A percentile compares a stretch with the other conserved stretches of the same genome.
phyloP scores from a whole-genome alignment of 2,888 invertebrate genomes.

The Meganola albula region DNA sequence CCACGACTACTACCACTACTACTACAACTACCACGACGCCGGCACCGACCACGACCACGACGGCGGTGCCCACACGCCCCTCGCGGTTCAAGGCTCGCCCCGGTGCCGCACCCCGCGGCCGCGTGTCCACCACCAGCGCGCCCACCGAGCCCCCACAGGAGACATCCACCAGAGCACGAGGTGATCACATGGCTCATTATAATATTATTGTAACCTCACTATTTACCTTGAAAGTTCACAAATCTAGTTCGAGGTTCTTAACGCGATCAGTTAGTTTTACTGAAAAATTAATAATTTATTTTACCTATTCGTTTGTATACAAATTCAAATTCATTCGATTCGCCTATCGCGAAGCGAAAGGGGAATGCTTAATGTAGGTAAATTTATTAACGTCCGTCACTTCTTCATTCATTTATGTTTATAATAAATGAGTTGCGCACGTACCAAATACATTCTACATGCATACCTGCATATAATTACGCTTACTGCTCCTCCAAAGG shows the following conservation, averaged over 20 bases:
- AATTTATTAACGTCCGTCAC: too few species aligned
- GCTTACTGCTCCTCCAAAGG: background rate
- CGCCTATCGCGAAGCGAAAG: too few species aligned
- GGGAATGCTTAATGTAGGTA: too few species aligned
- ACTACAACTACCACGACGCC: constrained; percentile 78
- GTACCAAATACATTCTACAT: constrained; percentile 3
- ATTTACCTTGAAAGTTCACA: constrained; percentile 25
- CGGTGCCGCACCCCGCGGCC: constrained; percentile 62
- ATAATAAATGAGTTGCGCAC: too few species aligned
- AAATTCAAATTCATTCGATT: too few species aligned
- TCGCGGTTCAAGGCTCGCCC: constrained; percentile 64
- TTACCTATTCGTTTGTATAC: constrained; percentile 7
- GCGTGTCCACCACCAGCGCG: constrained; percentile 60
- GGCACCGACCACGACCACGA: constrained; percentile 67
- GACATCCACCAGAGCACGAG: constrained; percentile 68
- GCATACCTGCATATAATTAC: constrained; percentile 1
- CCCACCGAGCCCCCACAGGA: constrained; percentile 66
- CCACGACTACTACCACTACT: constrained; percentile 75
- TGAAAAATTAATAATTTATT: too few species aligned
- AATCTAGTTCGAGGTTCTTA: constrained; percentile 25
- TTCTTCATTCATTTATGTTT: too few species aligned
- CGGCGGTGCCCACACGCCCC: constrained; percentile 60
- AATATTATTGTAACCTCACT: constrained; percentile 20
- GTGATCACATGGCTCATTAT: constrained; percentile 39
- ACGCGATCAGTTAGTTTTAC: constrained; percentile 22